Evolutionary conservation across 2,797 vertebrate genomes (phyloP).

Genomic region (Aphelocoma californica): DNA sequence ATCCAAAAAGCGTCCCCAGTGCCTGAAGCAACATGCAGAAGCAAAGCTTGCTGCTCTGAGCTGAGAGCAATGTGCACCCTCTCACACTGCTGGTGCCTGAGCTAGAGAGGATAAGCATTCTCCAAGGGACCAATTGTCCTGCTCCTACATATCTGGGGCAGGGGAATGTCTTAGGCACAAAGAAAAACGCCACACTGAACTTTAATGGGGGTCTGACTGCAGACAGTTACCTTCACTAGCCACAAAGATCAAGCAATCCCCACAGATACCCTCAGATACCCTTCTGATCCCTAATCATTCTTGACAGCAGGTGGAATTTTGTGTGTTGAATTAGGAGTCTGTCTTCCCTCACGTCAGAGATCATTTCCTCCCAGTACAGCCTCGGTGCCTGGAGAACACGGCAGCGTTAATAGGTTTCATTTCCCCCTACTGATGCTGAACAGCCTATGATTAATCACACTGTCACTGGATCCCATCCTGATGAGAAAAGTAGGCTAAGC

Average conservation of each 20-base stretch:
- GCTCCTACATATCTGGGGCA: not conserved
- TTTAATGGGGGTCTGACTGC: not conserved
- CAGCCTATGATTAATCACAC: constrained; percentile 40
- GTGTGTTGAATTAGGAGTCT: not conserved
- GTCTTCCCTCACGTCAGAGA: not conserved
- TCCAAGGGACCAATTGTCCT: not conserved
- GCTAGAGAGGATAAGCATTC: accelerated
- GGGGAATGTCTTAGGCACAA: not conserved
- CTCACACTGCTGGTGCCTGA: not conserved
- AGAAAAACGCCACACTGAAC: not conserved
- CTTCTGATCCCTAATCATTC: not conserved
- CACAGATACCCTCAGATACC: not conserved
- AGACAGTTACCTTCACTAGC: not conserved
- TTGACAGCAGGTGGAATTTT: constrained; percentile 12
- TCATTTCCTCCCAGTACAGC: not conserved
- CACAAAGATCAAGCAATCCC: not conserved
- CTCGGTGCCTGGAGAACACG: not conserved
- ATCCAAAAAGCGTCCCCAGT: not conserved
- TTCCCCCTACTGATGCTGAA: not conserved
- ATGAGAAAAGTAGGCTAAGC: constrained; percentile 6
- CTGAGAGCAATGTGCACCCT: not conserved
- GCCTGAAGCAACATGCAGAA: not conserved
- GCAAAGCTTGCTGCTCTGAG: not conserved
- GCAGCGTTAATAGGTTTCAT: not conserved
- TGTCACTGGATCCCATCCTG: not conserved